These are phyloP conservation scores for Mizuhopecten yessoensis DNA, from an alignment of 1,140 invertebrate genomes.

Conservation along the genomic window DNA sequence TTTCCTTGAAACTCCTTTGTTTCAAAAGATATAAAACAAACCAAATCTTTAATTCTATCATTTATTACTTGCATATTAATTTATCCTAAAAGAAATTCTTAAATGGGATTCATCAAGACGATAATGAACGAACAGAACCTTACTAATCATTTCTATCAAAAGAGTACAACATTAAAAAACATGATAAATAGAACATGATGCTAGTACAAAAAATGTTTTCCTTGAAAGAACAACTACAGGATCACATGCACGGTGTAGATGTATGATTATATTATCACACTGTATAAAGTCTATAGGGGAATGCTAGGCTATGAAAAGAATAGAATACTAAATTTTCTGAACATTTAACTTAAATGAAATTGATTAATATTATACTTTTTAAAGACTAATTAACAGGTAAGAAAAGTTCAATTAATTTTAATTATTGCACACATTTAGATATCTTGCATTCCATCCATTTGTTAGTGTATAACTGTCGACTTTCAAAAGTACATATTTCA, in stretches of 20 bases:
- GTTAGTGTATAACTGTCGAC: too few species aligned
- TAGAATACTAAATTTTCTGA: neutral
- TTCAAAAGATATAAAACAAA: neutral
- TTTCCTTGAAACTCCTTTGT: too few species aligned
- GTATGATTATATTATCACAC: neutral
- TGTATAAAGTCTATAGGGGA: neutral
- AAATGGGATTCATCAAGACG: neutral
- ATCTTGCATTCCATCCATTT: too few species aligned
- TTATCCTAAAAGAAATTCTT: neutral
- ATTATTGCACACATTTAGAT: too few species aligned
- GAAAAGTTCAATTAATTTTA: too few species aligned
- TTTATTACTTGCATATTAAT: conserved; percentile 4
- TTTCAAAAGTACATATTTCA: too few species aligned
- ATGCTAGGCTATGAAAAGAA: too few species aligned
- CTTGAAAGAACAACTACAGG: neutral
- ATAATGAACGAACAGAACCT: neutral
- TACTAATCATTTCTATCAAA: neutral
- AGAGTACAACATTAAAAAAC: neutral
- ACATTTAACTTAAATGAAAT: neutral
- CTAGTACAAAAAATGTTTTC: neutral
- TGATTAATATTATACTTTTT: neutral
- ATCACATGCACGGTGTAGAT: neutral
- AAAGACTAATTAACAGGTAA: neutral
- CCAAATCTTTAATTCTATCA: neutral
- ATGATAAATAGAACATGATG: neutral